phyloP scores from a whole-genome alignment of 2,888 invertebrate species.

The Marronus borbonicus region DNA sequence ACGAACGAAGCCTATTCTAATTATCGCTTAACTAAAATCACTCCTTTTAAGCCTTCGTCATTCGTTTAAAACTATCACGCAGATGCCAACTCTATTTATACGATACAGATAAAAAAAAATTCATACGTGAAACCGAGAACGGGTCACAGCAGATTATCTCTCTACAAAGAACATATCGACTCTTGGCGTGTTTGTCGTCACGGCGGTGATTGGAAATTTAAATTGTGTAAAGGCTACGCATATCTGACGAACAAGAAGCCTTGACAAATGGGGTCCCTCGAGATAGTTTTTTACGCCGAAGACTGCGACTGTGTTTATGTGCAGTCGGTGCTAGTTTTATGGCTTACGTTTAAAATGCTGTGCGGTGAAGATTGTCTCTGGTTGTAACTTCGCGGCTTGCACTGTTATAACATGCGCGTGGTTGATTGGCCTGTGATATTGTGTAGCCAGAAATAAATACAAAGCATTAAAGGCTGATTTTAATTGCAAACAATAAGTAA shows the following conservation, averaged over 20 bases:
- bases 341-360: constrained; percentile 26
- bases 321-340: constrained; percentile 18
- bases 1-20: too few relatives aligned
- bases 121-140: constrained; percentile 20
- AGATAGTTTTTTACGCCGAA: constrained; percentile 41
- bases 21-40: neutral
- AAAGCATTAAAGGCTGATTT: too few relatives aligned
- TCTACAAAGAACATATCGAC: constrained; percentile 26
- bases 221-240: constrained; percentile 38
- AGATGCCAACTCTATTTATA: constrained; percentile 27
- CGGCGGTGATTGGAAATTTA: constrained; percentile 35
- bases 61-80: constrained; percentile 32
- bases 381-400: neutral
- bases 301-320: constrained; percentile 30
- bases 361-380: neutral
- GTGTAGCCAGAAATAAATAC: too few relatives aligned
- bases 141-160: constrained; percentile 30
- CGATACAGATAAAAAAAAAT: constrained; percentile 19
- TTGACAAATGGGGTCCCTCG: constrained; percentile 32
- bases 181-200: constrained; percentile 34
- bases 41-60: constrained; percentile 26
- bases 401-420: neutral
- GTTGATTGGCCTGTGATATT: neutral
- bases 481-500: too few relatives aligned
- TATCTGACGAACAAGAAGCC: constrained; percentile 42